Base-by-base conservation (phyloP, 2,113 vertebrate genomes). In the Passer montanus region DNA sequence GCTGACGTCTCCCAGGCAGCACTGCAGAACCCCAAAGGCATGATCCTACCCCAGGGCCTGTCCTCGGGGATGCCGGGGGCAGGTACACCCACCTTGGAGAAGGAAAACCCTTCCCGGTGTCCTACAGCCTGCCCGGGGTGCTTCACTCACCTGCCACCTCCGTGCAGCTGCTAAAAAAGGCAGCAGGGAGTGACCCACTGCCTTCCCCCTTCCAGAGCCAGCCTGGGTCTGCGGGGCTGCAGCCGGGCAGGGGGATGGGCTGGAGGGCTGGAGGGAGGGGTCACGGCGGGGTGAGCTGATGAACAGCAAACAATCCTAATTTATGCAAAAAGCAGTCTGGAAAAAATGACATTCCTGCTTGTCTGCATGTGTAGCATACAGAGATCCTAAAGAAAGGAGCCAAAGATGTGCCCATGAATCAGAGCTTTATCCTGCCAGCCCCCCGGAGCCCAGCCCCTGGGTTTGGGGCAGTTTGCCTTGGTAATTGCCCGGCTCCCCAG, bases 361-460 rank as follows among this genome's bases (percentile, higher is more conserved):
- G 95, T 96, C 97, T 97, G 96, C 94, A 95, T 96, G 87, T 92
- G 92, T 85, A 86, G 94, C 69, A 85, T 49, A 70, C 26, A 95
- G 87, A 93, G 91, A 80, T 85, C 55, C 95, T 79, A 95, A 97
- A 97, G 96, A 97, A 97, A 97, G 94, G 83, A 84, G 87, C 95
- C 96, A 96, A 97, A 96, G 96, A 97, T 3, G 70, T 68, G 76
- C 5, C 66, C 41, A 93, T 98, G 97, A 98, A 98, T 98, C 79
- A 92, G 93, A 93, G 41, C 98, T 98, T 98, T 98, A 97, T 98
- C 97, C 92, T 75, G 53, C 37, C 91, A 81, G 84, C 91, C 90
- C 59, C 64, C 64, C 93, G 63, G 87, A 92, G 81, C 97, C 78
- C 13, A 88, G 94, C 73, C 79, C 82, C 14, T 80, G 95, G 79